Base-by-base conservation (phyloP, 2,888 invertebrate species). In the Agrotis exclamationis region DNA sequence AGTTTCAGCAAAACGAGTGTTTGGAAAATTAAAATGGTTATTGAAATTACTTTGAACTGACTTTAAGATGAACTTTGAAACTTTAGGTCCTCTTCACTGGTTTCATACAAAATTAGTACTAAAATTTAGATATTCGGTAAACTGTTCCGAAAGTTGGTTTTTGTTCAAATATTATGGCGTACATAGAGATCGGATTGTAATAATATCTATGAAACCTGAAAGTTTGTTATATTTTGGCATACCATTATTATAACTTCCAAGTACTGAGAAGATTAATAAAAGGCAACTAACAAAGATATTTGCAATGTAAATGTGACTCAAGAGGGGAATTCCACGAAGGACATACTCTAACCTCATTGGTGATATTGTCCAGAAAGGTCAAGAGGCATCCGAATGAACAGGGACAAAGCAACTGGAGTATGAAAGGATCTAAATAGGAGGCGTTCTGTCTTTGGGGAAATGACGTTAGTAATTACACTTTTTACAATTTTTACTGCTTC, bases 11-110 rank as follows among this genome's bases (percentile, higher is more conserved):
- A 66, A 80, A 78, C 68, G 81, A 80, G 74, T 68, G 68, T 77
- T 84, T 64, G 58, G 6, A 62, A 78, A 84, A 81, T 82, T 78
- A 81, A 85, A 82, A 83, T 76, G 75, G 69, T 79, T 79, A 76
- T 83, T 83, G 82, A 84, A 84, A 84, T 83, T 73, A 83, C 82
- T 81, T 79, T 64, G 63, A 71, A 58, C 48, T 51, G 63, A 79
- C 72, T 82, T 84, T 79, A 33, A 62, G 70, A 74, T 74, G 56
- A 82, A 79, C 70, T 85, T 85, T 68, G 53, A 39, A 81, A 81
- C 67, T 82, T 70, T 22, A 50, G 56, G 18, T 24, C 54, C 56
- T 70, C 48, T 64, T 72, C 51, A 67, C 68, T 50, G 56, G 33
- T 50, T 74, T 76, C 67, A 72, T 72, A 57, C 53, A 63, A 67